These are phyloP conservation scores for Galago senegalensis DNA, from an alignment of 2,797 vertebrate species.

Conservation along the genomic window DNA sequence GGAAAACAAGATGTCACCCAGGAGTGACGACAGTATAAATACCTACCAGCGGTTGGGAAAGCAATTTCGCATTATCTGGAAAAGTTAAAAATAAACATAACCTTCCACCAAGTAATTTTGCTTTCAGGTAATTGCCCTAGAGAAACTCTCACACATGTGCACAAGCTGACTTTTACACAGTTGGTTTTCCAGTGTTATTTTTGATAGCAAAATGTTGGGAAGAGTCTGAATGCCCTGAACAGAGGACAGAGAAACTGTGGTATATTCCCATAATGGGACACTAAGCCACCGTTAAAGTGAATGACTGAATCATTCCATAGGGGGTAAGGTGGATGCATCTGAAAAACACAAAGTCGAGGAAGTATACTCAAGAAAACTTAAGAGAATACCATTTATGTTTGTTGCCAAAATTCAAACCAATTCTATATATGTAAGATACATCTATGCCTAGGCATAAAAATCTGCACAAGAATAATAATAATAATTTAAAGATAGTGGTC, in stretches of 20 bases:
- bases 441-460: neutral
- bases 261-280: neutral
- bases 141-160: neutral
- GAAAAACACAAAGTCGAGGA: conserved; percentile 12
- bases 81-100: conserved; percentile 16
- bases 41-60: neutral
- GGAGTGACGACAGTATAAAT: neutral
- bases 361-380: conserved; percentile 1
- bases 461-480: neutral
- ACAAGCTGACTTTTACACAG: neutral
- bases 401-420: conserved; percentile 8
- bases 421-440: neutral
- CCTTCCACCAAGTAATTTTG: neutral
- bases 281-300: conserved; percentile 40
- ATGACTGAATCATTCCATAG: conserved; percentile 4
- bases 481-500: neutral
- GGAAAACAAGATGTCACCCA: neutral
- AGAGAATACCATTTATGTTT: neutral
- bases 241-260: neutral
- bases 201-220: neutral
- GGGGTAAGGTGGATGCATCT: neutral
- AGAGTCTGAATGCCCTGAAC: neutral
- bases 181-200: neutral
- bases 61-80: conserved; percentile 36
- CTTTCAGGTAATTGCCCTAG: conserved; percentile 7